Conservation (phyloP, 30 jellyfish, hydroid and myxozoan species). For the Phacellophora camtschatica region DNA sequence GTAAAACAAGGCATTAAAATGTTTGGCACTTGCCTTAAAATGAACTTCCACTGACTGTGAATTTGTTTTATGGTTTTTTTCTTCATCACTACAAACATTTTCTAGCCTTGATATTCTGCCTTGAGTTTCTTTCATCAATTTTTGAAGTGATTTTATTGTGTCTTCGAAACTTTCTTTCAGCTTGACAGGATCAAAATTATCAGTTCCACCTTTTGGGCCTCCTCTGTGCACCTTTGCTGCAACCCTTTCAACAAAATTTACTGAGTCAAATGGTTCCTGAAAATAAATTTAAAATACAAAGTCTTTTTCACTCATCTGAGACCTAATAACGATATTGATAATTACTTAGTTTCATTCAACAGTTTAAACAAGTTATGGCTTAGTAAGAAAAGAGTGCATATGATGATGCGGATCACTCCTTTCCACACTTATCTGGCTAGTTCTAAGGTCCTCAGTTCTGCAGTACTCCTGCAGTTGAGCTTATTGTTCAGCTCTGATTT, state of each 20-base stretch:
- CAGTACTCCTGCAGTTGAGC: too few species aligned
- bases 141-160: constrained; percentile 75
- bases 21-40: constrained; percentile 57
- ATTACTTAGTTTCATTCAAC: too few species aligned
- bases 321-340: too few species aligned
- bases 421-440: too few species aligned
- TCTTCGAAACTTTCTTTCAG: constrained; percentile 87
- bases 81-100: constrained; percentile 87
- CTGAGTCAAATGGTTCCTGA: constrained; percentile 97
- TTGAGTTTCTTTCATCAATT: constrained; percentile 77
- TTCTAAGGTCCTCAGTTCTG: too few species aligned
- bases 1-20: neutral
- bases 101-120: constrained; percentile 81
- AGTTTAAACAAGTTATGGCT: too few species aligned
- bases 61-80: constrained; percentile 73
- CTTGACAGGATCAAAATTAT: constrained; percentile 87
- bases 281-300: neutral
- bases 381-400: too few species aligned
- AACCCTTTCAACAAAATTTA: constrained; percentile 86
- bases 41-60: constrained; percentile 73
- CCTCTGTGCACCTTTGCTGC: constrained; percentile 95
- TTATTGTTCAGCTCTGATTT: too few species aligned
- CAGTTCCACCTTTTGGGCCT: constrained; percentile 97
- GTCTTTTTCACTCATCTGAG: too few species aligned
- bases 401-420: too few species aligned